A percentile compares a stretch with the other conserved stretches of the same genome.
These are phyloP conservation scores for Anser brachyrhynchus DNA, from an alignment of 2,113 vertebrate species.

Conservation along the genomic window DNA sequence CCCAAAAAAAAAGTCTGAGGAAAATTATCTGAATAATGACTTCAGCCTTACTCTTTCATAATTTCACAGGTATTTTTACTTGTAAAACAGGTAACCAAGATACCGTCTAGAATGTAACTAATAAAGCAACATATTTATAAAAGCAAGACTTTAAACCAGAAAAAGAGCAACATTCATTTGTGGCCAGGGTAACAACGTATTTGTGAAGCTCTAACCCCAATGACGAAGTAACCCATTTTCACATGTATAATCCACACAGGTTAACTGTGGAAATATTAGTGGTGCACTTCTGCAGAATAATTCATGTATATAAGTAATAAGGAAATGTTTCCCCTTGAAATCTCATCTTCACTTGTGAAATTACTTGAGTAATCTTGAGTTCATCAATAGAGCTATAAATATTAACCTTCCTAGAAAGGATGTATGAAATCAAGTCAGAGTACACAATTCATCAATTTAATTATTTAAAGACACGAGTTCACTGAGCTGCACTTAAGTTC, in stretches of 20 bases:
- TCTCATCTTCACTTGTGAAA: background rate
- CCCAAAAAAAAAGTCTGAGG: fast-evolving
- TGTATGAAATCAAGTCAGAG: background rate
- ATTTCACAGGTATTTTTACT: background rate
- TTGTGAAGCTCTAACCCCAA: background rate
- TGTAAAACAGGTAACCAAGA: background rate
- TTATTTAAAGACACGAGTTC: background rate
- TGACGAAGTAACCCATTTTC: background rate
- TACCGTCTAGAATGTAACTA: background rate
- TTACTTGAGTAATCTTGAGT: background rate
- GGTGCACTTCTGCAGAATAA: background rate
- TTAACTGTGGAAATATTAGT: background rate
- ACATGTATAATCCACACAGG: background rate
- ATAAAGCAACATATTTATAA: background rate
- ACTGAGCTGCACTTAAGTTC: background rate
- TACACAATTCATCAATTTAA: background rate
- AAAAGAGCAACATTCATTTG: background rate
- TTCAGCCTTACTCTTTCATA: background rate
- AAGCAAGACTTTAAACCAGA: background rate
- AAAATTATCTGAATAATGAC: background rate
- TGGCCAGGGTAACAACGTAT: background rate
- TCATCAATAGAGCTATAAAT: background rate
- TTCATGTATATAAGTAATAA: background rate
- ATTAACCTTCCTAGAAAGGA: background rate
- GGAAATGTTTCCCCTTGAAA: background rate